Conservation (phyloP, 92 coral and sea anemone genomes). For the Blastomussa wellsi region DNA sequence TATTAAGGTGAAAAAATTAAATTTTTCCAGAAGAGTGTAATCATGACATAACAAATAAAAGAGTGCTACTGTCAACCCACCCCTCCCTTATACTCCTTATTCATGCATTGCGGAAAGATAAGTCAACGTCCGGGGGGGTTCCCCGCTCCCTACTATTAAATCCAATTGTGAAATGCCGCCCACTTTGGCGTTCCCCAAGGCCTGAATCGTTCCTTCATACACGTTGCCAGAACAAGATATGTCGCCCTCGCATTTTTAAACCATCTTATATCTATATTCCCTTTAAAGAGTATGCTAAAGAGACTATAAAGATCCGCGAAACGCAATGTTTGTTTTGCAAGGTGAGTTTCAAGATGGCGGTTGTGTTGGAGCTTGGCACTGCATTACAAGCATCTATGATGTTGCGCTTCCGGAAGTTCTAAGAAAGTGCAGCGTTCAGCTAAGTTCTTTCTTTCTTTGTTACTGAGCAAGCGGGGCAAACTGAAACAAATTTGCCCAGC, state of each 20-base stretch:
- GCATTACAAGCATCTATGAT: background rate
- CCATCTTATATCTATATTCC: background rate
- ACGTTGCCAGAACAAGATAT: background rate
- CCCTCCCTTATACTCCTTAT: background rate
- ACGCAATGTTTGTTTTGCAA: background rate
- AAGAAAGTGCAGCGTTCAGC: background rate
- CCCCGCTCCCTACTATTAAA: background rate
- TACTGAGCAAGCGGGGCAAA: background rate
- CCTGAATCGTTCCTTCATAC: background rate
- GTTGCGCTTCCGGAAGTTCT: background rate
- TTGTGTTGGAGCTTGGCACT: too few relatives aligned
- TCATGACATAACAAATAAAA: too few relatives aligned
- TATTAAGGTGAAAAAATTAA: too few relatives aligned
- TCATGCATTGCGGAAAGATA: too few relatives aligned
- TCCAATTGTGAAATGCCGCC: background rate
- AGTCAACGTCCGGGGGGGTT: background rate
- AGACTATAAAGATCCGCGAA: background rate
- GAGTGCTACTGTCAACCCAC: background rate
- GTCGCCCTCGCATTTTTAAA: background rate
- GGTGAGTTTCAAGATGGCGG: constrained; percentile 9
- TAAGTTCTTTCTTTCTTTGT: background rate
- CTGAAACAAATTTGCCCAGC: background rate
- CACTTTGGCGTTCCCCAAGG: background rate
- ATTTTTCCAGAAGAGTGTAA: background rate
- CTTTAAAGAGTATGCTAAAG: background rate